Base-by-base conservation (phyloP, 2,888 invertebrate genomes). In the Rhingia rostrata region DNA sequence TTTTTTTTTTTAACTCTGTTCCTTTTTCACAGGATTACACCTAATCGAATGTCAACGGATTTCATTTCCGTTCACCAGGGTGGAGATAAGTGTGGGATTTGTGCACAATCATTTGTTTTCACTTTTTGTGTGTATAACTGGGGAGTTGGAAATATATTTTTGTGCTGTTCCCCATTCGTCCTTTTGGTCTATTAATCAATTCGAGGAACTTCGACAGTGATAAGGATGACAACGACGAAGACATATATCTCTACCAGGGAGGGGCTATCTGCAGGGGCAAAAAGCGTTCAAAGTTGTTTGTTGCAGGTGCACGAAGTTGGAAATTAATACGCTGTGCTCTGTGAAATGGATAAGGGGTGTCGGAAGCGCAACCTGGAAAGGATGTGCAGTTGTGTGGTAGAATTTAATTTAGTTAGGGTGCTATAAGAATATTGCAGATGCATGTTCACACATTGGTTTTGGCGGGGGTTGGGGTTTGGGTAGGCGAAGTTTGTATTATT, bases 31-130 rank as follows among this genome's bases (percentile, higher is more conserved):
- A 66, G 53, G 66, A 64, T 47, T 67, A 60, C 72, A 84, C 74
- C 84, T 84, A 84, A 84, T 84, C 84, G 80, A 84, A 80, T 75
- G 84, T 80, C 84, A 84, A 84, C 74, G 56, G 66, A 80, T 84
- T 80, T 69, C 74, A 84, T 84, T 84, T 84, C 80, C 84, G 64
- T 47, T 67, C 61, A n/a, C 69, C 49, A 58, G 32, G 61, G 72
- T 43, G 14, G 53, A 84, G 84, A 84, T 84, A 84, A 83, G 80
- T 84, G 43, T 61, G 58, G 74, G 69, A 80, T 80, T 84, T 80
- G 80, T 70, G 80, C 74, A 70, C 58, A 73, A 84, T 83, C 83
- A 79, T 83, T 83, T 83, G 79, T 83, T 83, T 83, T 83, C 83
- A 61, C 22, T 69, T 79, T 79, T 83, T 66, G 37, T 39, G 14